These are phyloP conservation scores for Acrocephalus kingi DNA, from an alignment of 2,113 vertebrate genomes.

Conservation along the genomic window DNA sequence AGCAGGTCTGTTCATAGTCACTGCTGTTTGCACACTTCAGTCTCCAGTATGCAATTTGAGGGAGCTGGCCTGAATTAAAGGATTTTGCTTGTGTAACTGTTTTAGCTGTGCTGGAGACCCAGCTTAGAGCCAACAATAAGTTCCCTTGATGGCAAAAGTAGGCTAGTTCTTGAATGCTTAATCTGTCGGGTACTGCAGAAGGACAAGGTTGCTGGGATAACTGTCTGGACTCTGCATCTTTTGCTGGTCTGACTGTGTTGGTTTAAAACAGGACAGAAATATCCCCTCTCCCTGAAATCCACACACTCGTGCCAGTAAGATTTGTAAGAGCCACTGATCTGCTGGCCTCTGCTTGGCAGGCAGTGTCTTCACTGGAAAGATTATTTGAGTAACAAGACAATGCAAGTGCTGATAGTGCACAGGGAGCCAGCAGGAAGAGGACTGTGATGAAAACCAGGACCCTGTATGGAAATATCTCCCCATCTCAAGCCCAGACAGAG, in stretches of 20 bases:
- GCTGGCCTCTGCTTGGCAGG: constrained; percentile 16
- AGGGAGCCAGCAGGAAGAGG: neutral
- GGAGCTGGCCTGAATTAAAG: neutral
- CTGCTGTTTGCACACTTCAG: neutral
- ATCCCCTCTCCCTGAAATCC: neutral
- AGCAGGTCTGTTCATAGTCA: neutral
- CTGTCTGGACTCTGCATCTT: neutral
- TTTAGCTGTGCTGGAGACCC: neutral
- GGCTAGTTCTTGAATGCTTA: neutral
- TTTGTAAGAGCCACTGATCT: neutral
- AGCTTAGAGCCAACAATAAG: neutral
- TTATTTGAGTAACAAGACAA: neutral
- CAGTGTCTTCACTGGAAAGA: neutral
- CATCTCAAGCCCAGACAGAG: neutral
- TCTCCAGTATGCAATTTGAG: neutral
- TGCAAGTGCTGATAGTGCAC: neutral
- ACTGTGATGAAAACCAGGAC: constrained; percentile 26
- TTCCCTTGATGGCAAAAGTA: constrained; percentile 8
- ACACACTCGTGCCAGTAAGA: neutral
- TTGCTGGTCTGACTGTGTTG: neutral
- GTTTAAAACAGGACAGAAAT: neutral
- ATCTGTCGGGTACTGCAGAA: neutral
- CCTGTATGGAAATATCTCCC: neutral
- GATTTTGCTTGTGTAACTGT: constrained; percentile 14
- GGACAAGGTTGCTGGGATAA: neutral